Base-by-base conservation (phyloP, 2,113 vertebrate genomes). In the Camelus bactrianus region DNA sequence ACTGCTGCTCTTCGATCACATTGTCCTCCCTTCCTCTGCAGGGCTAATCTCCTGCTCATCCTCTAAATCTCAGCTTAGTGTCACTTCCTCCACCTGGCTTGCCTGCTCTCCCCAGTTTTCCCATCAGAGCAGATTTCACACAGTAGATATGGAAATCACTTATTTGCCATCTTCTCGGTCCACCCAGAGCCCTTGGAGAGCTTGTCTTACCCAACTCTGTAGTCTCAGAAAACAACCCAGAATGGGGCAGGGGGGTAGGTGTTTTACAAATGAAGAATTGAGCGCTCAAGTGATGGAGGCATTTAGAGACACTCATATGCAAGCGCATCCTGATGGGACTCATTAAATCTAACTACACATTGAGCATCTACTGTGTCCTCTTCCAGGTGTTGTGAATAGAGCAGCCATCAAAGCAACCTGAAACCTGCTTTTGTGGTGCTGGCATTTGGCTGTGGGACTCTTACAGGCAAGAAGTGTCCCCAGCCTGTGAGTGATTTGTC, bases 1-100 rank as follows among this genome's bases (percentile, higher is more conserved):
- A 22, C 17, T 65, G 35, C 76, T 76, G 38, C 60, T 80, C 46
- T 76, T 84, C 52, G 50, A 65, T 48, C 77, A 35, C 30, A 28
- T 26, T 2, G 0, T 28, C 16, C 8, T 75, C 56, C 65, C 5
- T 64, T 64, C 70, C 77, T 50, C 28, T 48, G 8, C 17, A 52
- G 82, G 89, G 35, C 85, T 93, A 14, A 65, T 86, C 65, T 75
- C 90, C 58, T 67, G 52, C 58, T 96, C 42, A 10, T 42, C 42
- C 38, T 85, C 64, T 70, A 19, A 50, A 58, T 54, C 50, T 89
- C 30, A 38, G 42, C 16, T 60, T 20, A 3, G 16, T 24, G 64
- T 52, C 19, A 4, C 72, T 24, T 79, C 56, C 75, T 69, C n/a
- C 54, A 54, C 60, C 60, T 70, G 32, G 32, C 12, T 6, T 4